Conservation (phyloP, 1,140 invertebrate genomes). For the Trichomalopsis sarcophagae region DNA sequence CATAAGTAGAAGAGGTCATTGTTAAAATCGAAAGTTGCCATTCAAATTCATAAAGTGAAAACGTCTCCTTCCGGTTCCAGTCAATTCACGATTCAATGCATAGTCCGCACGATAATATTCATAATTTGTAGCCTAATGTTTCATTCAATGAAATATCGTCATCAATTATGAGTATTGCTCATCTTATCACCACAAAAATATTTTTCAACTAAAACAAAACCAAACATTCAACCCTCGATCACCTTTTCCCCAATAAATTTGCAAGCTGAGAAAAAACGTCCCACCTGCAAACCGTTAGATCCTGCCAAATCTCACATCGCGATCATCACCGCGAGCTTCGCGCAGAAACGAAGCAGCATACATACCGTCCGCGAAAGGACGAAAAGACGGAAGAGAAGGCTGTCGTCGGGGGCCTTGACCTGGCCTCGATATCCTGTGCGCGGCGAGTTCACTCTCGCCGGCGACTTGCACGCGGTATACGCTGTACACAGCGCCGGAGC, state of each 20-base stretch:
- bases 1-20: slow-evolving; percentile 28
- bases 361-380: slow-evolving; percentile 44
- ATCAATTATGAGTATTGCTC: too few species aligned
- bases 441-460: slow-evolving; percentile 74
- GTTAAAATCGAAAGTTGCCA: slow-evolving; percentile 38
- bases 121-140: too few species aligned
- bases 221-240: too few species aligned
- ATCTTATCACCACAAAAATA: too few species aligned
- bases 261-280: not conserved
- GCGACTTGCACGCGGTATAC: slow-evolving; percentile 56
- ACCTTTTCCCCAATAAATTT: too few species aligned
- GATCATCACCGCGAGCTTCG: too few species aligned
- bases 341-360: not conserved
- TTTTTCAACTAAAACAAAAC: too few species aligned
- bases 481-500: not conserved
- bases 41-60: slow-evolving; percentile 38
- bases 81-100: not conserved
- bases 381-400: slow-evolving; percentile 54
- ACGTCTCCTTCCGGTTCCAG: slow-evolving; percentile 8
- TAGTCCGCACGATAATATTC: too few species aligned
- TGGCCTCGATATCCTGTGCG: slow-evolving; percentile 71
- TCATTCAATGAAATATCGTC: too few species aligned
- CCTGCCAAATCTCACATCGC: too few species aligned
- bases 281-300: slow-evolving; percentile 11
- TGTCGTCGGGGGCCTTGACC: slow-evolving; percentile 72